phyloP scores from a whole-genome alignment of 2,888 invertebrate genomes.

The Clostera curtula region DNA sequence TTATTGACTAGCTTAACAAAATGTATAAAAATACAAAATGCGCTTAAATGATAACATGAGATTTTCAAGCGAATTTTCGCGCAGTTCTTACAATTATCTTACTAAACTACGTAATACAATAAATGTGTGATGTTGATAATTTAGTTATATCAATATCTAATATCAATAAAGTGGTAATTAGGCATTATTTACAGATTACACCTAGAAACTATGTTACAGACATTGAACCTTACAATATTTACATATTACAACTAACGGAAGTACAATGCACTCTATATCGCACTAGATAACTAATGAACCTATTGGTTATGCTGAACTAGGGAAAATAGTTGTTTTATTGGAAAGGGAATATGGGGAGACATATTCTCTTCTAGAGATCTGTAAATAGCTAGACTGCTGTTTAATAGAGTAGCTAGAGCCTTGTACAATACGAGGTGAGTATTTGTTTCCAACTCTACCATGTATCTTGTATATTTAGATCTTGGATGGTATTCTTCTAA shows the following conservation, averaged over 20 bases:
- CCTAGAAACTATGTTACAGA: constrained; percentile 14
- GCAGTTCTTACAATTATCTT: constrained; percentile 14
- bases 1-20: constrained; percentile 64
- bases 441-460: too few species aligned
- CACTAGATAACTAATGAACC: too few species aligned
- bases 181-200: constrained; percentile 27
- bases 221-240: constrained; percentile 15
- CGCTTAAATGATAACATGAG: constrained; percentile 6
- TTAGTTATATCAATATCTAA: constrained; percentile 18
- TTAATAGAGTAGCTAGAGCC: constrained; percentile 1
- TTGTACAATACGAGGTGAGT: not conserved
- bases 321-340: too few species aligned
- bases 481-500: too few species aligned
- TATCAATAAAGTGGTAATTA: constrained; percentile 8
- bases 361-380: too few species aligned
- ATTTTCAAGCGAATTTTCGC: constrained; percentile 17
- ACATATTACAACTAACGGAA: constrained; percentile 30
- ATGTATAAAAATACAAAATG: constrained; percentile 61
- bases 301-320: too few species aligned
- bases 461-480: too few species aligned
- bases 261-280: constrained; percentile 43
- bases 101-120: constrained; percentile 14
- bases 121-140: constrained; percentile 37
- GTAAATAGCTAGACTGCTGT: too few species aligned
- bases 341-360: too few species aligned